These are phyloP conservation scores for Paracanthobrama guichenoti DNA, from an alignment of 2,113 vertebrate species.

Conservation along the genomic window DNA sequence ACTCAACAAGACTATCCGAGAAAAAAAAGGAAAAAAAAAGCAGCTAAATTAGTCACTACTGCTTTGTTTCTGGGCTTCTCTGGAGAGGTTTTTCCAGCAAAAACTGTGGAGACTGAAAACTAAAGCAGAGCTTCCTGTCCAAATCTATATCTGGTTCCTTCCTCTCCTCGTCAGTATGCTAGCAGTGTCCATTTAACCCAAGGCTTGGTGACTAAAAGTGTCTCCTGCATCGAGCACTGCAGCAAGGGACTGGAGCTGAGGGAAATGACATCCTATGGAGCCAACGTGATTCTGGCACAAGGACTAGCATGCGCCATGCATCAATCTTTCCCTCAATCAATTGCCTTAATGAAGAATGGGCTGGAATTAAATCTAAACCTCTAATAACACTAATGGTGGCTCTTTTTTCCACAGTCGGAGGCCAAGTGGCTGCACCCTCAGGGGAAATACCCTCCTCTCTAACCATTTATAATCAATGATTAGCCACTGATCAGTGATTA, in stretches of 20 bases:
- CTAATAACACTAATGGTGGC: slow-evolving; percentile 61
- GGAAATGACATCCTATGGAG: slow-evolving; percentile 44
- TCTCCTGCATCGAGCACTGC: slow-evolving; percentile 6
- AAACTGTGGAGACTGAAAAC: slow-evolving; percentile 13
- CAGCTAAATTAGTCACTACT: neutral
- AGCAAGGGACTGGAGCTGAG: slow-evolving; percentile 8
- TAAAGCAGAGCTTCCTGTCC: neutral
- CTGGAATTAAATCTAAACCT: slow-evolving; percentile 56
- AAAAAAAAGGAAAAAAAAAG: neutral
- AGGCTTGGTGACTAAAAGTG: slow-evolving; percentile 34
- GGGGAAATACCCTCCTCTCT: slow-evolving; percentile 47
- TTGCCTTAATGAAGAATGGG: slow-evolving; percentile 58
- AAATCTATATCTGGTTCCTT: neutral
- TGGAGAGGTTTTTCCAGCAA: neutral
- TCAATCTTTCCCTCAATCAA: slow-evolving; percentile 59
- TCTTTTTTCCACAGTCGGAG: slow-evolving; percentile 35
- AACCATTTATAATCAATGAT: slow-evolving; percentile 54
- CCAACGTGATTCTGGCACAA: slow-evolving; percentile 4
- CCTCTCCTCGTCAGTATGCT: slow-evolving; percentile 31
- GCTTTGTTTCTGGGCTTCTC: slow-evolving; percentile 26
- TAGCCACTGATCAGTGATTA: slow-evolving; percentile 56
- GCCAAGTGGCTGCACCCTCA: slow-evolving; percentile 35
- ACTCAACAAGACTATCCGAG: neutral
- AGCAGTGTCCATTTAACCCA: slow-evolving; percentile 25
- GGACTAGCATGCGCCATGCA: slow-evolving; percentile 41